A percentile compares a stretch with the other conserved stretches of the same genome.
Conservation (phyloP, 2,113 vertebrate genomes). For the Bombycilla garrulus region DNA sequence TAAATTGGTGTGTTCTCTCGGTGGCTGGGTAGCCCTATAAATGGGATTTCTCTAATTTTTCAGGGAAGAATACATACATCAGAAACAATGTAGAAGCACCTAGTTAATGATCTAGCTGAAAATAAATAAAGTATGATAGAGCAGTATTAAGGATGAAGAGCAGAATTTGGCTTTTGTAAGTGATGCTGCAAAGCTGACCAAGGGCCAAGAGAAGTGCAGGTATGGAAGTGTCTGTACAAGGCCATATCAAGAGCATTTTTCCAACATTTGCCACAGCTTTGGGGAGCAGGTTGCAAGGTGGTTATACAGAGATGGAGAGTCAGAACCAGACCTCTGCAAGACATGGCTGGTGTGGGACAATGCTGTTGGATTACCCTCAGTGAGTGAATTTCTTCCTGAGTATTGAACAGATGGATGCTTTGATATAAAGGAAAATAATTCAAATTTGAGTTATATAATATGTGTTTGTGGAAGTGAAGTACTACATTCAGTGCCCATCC, state of each 20-base stretch:
- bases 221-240: neutral
- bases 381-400: neutral
- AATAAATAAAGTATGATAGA: neutral
- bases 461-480: neutral
- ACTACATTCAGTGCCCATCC: neutral
- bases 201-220: neutral
- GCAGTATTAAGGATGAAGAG: neutral
- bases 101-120: neutral
- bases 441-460: neutral
- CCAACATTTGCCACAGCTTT: neutral
- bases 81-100: neutral
- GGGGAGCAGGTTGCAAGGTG: accelerated
- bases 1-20: neutral
- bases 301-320: neutral
- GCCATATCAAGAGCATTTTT: neutral
- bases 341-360: neutral
- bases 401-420: neutral
- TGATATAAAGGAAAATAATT: neutral
- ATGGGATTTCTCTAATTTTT: neutral
- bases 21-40: neutral
- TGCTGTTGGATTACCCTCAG: neutral
- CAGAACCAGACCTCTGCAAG: accelerated
- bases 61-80: neutral
- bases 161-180: neutral
- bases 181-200: neutral